phyloP scores from a whole-genome alignment of 1,140 invertebrate genomes.

The Dufourea novaeangliae region DNA sequence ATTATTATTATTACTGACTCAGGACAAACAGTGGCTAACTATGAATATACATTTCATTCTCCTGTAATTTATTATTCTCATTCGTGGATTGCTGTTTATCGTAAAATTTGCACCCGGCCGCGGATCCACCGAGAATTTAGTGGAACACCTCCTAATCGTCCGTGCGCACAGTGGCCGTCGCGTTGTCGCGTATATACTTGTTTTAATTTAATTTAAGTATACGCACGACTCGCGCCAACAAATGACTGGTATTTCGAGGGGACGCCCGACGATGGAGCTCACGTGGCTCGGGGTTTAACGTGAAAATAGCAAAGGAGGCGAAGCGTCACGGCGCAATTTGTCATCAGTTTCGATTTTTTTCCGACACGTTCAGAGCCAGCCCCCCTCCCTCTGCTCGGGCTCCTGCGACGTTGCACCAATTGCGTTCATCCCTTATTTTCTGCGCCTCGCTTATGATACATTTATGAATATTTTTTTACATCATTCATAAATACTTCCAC shows the following conservation, averaged over 20 bases:
- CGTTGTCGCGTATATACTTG: conserved; percentile 18
- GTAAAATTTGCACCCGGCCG: conserved; percentile 28
- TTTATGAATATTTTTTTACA: no score
- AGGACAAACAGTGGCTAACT: no score
- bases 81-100: not conserved
- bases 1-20: no score
- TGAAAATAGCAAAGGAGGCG: conserved; percentile 57
- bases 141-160: conserved; percentile 34
- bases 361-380: no score
- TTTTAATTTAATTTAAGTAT: conserved; percentile 43
- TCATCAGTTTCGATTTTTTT: conserved; percentile 25
- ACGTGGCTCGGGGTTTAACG: conserved; percentile 43
- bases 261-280: conserved; percentile 15
- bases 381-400: not conserved
- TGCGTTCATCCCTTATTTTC: not conserved
- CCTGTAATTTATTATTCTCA: not conserved
- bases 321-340: conserved; percentile 27
- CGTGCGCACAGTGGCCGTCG: not conserved
- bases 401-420: not conserved
- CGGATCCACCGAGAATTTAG: conserved; percentile 22
- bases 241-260: conserved; percentile 36
- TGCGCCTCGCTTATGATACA: not conserved
- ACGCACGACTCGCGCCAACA: conserved; percentile 31
- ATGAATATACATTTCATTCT: no score
- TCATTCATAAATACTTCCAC: no score